Evolutionary conservation across 2,888 invertebrate species (phyloP), one percentile per base, ranked within the genome.

Genomic region (Arge pagana): DNA sequence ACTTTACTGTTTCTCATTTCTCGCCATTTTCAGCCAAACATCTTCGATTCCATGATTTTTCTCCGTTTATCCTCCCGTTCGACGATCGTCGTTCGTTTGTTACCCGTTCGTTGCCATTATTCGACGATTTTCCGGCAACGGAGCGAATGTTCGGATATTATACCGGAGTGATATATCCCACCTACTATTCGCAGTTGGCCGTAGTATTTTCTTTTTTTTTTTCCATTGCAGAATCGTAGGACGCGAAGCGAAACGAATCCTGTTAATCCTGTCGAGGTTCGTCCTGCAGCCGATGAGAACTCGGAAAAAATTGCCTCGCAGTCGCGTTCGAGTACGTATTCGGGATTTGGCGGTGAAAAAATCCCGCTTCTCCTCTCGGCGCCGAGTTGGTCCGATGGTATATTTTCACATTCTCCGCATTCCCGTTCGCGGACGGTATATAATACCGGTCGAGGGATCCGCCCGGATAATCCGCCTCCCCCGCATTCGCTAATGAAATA

Each of bases 401-500:
- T 45, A 55, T 57, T 57, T 57, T 51, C 48, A 50, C 42, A 55
- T 53, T 55, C 53, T 42, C 52, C 48, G 56, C 54, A 70, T 71
- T 70, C 67, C 67, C 64, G 57, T 67, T 66, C 65, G 62, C n/a
- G n/a, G n/a, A n/a, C n/a, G n/a, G n/a, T n/a, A n/a, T n/a, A 55
- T 73, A 72, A 72, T 72, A 71, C 70, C 62, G 58, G 60, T n/a
- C 65, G 63, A 64, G 68, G 60, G 66, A 69, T 66, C 62, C 57
- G 57, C 50, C 59, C 62, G 66, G 58, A 65, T 71, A 73, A 72
- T 72, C 73, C 71, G 65, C 43, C 69, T 71, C 69, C 68, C 68
- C n/a, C n/a, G n/a, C n/a, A 68, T 68, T 71, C 69, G 66, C 68
- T 73, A 73, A 73, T 73, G 72, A 73, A 73, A 73, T 71, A 68